Evolutionary conservation across 2,888 invertebrate species (phyloP).

Genomic region (Thyatira batis): DNA sequence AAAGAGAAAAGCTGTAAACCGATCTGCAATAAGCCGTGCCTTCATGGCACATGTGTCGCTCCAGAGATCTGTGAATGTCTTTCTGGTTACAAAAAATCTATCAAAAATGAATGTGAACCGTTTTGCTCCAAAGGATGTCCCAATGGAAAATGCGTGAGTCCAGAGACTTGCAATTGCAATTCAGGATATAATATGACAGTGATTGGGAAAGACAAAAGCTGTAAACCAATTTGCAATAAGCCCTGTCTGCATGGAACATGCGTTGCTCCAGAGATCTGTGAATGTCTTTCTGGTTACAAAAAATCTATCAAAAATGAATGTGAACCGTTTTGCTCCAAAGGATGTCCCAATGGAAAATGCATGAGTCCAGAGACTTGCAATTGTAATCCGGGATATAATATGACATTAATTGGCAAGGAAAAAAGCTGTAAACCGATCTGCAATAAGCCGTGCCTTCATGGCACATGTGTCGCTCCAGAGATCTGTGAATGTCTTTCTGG

Average conservation of each 20-base stretch:
- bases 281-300: conserved; percentile 12
- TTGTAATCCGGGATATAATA: neutral
- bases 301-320: conserved; percentile 13
- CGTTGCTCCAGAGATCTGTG: neutral
- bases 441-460: neutral
- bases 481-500: conserved; percentile 11
- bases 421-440: neutral
- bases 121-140: too few species aligned
- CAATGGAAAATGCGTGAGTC: too few species aligned
- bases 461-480: conserved; percentile 20
- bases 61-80: too few species aligned
- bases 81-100: too few species aligned
- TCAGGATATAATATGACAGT: conserved; percentile 1
- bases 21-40: too few species aligned
- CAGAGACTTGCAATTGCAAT: neutral
- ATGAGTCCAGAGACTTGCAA: conserved; percentile 20
- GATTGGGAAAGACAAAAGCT: neutral
- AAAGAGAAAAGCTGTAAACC: too few species aligned
- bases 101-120: too few species aligned
- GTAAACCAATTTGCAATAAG: neutral
- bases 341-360: conserved; percentile 24
- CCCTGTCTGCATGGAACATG: neutral
- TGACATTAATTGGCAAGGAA: neutral
- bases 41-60: too few species aligned
- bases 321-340: conserved; percentile 17